Percentiles rank a stretch among this genome's conserved stretches.
Conservation (phyloP, 1,140 invertebrate genomes). For the Drosophila burlai region DNA sequence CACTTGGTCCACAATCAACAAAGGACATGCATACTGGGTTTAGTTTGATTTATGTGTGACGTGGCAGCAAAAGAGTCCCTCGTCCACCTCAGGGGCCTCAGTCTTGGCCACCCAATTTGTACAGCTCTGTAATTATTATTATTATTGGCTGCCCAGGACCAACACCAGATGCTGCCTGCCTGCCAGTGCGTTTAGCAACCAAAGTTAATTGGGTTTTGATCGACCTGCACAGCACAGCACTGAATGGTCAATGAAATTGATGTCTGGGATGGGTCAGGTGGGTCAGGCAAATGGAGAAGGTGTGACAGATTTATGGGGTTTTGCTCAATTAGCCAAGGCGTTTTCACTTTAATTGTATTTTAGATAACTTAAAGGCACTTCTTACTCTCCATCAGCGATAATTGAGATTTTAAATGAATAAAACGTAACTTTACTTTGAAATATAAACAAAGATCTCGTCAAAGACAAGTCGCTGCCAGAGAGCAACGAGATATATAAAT, state of each 20-base stretch:
- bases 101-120: constrained; percentile 55
- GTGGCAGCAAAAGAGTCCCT: constrained; percentile 8
- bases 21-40: constrained; percentile 21
- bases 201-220: constrained; percentile 65
- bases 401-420: background rate
- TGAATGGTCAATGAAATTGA: constrained; percentile 5
- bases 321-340: constrained; percentile 5
- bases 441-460: too few relatives aligned
- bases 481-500: background rate
- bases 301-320: constrained; percentile 8
- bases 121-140: constrained; percentile 69
- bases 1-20: constrained; percentile 51
- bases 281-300: background rate
- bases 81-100: background rate
- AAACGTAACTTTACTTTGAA: background rate
- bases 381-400: background rate
- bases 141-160: constrained; percentile 36
- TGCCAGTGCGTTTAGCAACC: constrained; percentile 38
- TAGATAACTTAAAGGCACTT: background rate
- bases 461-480: background rate
- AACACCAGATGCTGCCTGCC: constrained; percentile 27
- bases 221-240: constrained; percentile 9
- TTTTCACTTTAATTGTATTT: constrained; percentile 10
- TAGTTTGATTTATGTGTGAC: constrained; percentile 43
- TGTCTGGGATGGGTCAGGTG: background rate